Evolutionary conservation across 1,140 invertebrate species (phyloP).

Genomic region (Tribolium castaneum): DNA sequence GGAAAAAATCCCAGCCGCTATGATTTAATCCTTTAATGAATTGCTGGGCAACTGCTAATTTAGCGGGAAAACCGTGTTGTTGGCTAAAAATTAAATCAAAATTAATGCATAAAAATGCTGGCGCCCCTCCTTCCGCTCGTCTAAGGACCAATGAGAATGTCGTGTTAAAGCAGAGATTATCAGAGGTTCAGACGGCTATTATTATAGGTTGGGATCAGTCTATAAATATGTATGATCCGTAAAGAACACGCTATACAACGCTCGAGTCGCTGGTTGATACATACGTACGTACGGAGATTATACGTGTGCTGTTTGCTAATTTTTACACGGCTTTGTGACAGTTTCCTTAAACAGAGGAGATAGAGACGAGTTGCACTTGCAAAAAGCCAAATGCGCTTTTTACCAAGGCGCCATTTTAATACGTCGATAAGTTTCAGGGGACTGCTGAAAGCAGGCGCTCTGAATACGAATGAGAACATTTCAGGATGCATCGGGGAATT

Average conservation of each 20-base stretch:
- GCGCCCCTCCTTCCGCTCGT: conserved; percentile 48
- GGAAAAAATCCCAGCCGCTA: conserved; percentile 1
- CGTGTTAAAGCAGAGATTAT: conserved; percentile 56
- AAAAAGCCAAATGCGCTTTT: conserved; percentile 3
- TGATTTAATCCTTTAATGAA: conserved; percentile 25
- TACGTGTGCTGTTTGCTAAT: conserved; percentile 21
- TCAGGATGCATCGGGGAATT: neutral
- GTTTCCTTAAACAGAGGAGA: conserved; percentile 5
- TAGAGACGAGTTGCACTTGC: neutral
- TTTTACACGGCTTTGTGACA: conserved; percentile 8
- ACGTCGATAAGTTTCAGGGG: conserved; percentile 12
- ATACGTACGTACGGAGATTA: conserved; percentile 8
- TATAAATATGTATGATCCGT: conserved; percentile 60
- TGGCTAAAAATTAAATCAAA: conserved; percentile 26
- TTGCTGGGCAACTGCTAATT: neutral
- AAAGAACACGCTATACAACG: conserved; percentile 56
- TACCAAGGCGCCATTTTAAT: neutral
- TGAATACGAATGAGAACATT: neutral
- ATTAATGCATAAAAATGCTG: conserved; percentile 54
- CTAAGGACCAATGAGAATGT: conserved; percentile 52
- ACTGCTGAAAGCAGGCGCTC: neutral
- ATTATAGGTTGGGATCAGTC: conserved; percentile 60
- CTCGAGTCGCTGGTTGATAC: conserved; percentile 13
- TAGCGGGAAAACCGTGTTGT: conserved; percentile 23
- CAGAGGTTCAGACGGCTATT: conserved; percentile 57